Evolutionary conservation across 2,113 vertebrate genomes (phyloP), one percentile per base, ranked within the genome.

Genomic region (Micronycteris hirsuta): DNA sequence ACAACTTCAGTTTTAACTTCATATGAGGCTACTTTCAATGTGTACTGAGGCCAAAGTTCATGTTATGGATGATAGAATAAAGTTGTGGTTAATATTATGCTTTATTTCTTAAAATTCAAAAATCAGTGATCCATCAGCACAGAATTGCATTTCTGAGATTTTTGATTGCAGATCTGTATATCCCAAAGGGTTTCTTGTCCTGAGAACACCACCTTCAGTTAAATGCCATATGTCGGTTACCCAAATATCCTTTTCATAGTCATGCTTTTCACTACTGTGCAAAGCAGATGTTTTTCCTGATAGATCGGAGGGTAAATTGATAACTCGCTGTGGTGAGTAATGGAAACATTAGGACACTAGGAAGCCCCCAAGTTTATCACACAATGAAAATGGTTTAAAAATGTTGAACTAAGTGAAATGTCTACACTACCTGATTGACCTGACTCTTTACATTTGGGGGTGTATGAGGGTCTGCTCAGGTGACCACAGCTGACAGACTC

Each of bases 31-130:
- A 17, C 28, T 91, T 94, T 82, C 56, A 49, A n/a, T 85, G 20
- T 71, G 26, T 70, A 22, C 6, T 33, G 31, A 47, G 63, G 49
- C 43, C 43, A 6, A 81, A 67, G 38, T 77, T 78, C 38, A 45
- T 20, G 61, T 80, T 45, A 26, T 61, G 28, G 56, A 33, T 74
- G 20, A 65, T n/a, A 22, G 26, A 84, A 47, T 49, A 94, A 36
- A 54, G 28, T 31, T 68, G 20, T 80, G 22, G 16, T 41, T 83
- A 94, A 67, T 70, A 26, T 45, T 67, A 73, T 63, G 45, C 11
- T 67, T 73, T n/a, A 67, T 54, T 88, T 76, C 58, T 86, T 95
- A 41, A 96, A 95, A 81, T 16, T 65, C 22, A 95, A 85, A 78
- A 76, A 70, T 77, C 45, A 86, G 26, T 56, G 17, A 41, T 54